Conservation (phyloP, 1,140 invertebrate genomes). For the Potamilus streckersoni region DNA sequence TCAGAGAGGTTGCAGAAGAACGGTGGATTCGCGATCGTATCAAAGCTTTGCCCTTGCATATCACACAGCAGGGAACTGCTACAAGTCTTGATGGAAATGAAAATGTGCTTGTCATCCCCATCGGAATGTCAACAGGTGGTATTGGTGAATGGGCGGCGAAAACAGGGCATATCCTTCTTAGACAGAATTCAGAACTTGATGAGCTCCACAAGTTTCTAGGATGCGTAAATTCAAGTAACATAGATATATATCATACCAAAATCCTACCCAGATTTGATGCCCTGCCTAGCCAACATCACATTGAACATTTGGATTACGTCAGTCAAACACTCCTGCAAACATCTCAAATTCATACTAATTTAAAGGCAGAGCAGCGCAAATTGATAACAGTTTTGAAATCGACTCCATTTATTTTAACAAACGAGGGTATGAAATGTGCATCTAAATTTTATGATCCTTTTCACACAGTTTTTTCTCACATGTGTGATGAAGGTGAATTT, state of each 20-base stretch:
- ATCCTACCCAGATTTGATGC: conserved; percentile 3
- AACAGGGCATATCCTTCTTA: background rate
- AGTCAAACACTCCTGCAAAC: background rate
- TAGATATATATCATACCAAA: background rate
- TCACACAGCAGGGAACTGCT: background rate
- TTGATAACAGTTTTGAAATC: background rate
- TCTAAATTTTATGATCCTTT: conserved; percentile 6
- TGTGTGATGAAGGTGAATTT: conserved; percentile 2
- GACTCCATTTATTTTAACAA: conserved; percentile 1
- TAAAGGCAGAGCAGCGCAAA: background rate
- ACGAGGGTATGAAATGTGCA: background rate
- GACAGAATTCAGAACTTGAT: background rate
- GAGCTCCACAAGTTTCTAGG: conserved; percentile 8
- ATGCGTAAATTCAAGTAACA: background rate
- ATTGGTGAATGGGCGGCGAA: conserved; percentile 3
- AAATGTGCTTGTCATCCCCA: conserved; percentile 1
- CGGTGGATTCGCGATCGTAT: background rate
- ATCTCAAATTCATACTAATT: no score
- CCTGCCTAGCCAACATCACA: background rate
- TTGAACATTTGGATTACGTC: conserved; percentile 5
- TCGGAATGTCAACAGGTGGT: conserved; percentile 6
- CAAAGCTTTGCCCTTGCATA: conserved; percentile 10
- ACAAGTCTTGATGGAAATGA: background rate
- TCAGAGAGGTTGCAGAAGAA: background rate
- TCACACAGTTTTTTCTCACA: background rate